A percentile compares a stretch with the other conserved stretches of the same genome.
Conservation (phyloP, 2,888 invertebrate genomes). For the Hyposoter dolosus region DNA sequence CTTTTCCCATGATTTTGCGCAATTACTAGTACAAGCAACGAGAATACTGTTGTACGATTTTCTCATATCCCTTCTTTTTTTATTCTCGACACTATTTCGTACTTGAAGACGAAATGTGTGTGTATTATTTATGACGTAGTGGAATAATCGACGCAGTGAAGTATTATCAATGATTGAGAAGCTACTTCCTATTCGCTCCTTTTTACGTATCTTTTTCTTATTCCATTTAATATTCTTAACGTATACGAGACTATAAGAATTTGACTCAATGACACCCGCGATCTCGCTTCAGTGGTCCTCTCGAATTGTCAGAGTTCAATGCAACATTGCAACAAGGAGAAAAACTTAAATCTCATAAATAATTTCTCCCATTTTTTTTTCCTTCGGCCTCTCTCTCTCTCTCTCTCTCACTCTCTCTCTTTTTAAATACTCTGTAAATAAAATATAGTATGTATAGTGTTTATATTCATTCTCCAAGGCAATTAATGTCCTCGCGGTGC, state of each 20-base stretch:
- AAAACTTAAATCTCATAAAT: conserved; percentile 47
- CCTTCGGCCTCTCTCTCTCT: conserved; percentile 12
- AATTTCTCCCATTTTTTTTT: conserved; percentile 10
- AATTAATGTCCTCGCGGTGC: conserved; percentile 60
- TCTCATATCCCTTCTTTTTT: no score
- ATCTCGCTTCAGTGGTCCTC: conserved; percentile 65
- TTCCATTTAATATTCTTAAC: background rate
- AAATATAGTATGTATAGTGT: conserved; percentile 68
- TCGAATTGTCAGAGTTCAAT: conserved; percentile 66
- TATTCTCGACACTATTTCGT: conserved; percentile 71
- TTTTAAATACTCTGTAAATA: conserved; percentile 68
- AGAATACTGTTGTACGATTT: background rate
- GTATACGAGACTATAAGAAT: background rate
- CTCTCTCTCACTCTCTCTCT: conserved; percentile 4
- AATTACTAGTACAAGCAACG: conserved; percentile 13
- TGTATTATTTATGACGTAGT: conserved; percentile 67
- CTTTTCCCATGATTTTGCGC: background rate
- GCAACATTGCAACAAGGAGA: conserved; percentile 47
- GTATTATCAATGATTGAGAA: conserved; percentile 34
- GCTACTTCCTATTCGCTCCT: conserved; percentile 13
- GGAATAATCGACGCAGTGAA: conserved; percentile 36
- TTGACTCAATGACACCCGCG: conserved; percentile 53
- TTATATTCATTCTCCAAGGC: conserved; percentile 67
- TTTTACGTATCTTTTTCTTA: background rate
- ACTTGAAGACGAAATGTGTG: conserved; percentile 77